phyloP scores from a whole-genome alignment of 2,888 invertebrate genomes.

The Dasysyrphus albostriatus region DNA sequence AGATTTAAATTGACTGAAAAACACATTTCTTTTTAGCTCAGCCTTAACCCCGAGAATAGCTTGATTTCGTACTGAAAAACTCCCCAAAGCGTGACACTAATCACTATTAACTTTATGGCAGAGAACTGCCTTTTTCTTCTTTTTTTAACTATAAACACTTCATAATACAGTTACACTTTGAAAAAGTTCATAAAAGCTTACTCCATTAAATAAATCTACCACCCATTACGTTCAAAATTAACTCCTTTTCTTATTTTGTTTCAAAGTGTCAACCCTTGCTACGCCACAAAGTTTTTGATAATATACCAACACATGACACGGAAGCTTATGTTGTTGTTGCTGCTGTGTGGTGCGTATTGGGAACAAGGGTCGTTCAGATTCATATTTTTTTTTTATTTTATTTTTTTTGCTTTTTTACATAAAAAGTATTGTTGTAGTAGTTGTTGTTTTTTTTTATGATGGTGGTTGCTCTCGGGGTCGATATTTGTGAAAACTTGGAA shows the following conservation, averaged over 20 bases:
- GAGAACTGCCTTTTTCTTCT: too few species aligned
- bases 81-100: too few species aligned
- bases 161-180: too few species aligned
- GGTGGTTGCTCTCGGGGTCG: slow-evolving; percentile 69
- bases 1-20: too few species aligned
- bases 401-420: slow-evolving; percentile 12
- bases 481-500: slow-evolving; percentile 69
- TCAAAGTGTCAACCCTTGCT: slow-evolving; percentile 35
- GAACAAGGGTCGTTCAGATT: slow-evolving; percentile 56
- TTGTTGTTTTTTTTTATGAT: neutral
- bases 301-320: slow-evolving; percentile 72
- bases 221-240: neutral
- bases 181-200: neutral
- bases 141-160: too few species aligned
- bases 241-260: neutral
- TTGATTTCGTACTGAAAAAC: too few species aligned
- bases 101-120: too few species aligned
- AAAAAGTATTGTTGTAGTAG: slow-evolving; percentile 2
- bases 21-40: too few species aligned
- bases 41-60: too few species aligned
- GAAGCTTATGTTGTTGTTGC: slow-evolving; percentile 66
- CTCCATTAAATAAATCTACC: neutral
- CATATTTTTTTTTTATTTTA: slow-evolving; percentile 37
- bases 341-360: slow-evolving; percentile 66
- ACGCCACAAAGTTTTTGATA: slow-evolving; percentile 41